Base-by-base conservation (phyloP, 2,113 vertebrate species). In the Phalacrocorax pelagicus region DNA sequence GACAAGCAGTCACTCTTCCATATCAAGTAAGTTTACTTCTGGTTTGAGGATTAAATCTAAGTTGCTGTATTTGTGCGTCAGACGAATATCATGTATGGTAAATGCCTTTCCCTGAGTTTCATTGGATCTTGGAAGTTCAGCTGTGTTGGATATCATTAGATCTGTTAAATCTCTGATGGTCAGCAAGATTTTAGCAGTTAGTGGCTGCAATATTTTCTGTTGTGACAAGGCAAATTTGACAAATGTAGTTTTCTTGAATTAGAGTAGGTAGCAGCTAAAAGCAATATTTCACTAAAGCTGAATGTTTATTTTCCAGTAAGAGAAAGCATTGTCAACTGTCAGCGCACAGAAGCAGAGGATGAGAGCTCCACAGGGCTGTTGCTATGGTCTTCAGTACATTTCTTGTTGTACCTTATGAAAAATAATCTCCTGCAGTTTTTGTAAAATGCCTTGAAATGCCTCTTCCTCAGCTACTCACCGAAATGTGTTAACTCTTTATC, bases 1-100 rank as follows among this genome's bases (percentile, higher is more conserved):
- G 97, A 99, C 99, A 88, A 99, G 99, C 90, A 99, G 99, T 90
- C 99, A 99, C 94, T 99, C 99, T 94, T 99, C 99, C 90, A 97
- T 99, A 80, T 98, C 99, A 98, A 99, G 99, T 99, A 99, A 98
- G 99, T 78, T 88, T 81, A 71, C 38, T 71, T 90, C 49, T 94
- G 46, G 30, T 86, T 94, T 81, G 67, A 79, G 54, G 51, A 82
- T 75, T 81, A 58, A 92, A 79, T 89, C 27, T 26, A 49, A 88
- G 51, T 75, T 65, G 20, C 47, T 72, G 29, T 57, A 49, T 59
- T 90, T 85, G 13, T 83, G n/a, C 7, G 11, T 88, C 51, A 79
- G 72, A 36, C 92, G 63, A 26, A 10, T 93, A 57, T 75, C 26
- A 17, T 30, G 8, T 72, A 26, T 91, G 24, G 26, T 51, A n/a